Percentiles rank a stretch among this genome's conserved stretches.
Conservation (phyloP, 30 jellyfish, hydroid and myxozoan genomes). For the Cassiopea xamachana region DNA sequence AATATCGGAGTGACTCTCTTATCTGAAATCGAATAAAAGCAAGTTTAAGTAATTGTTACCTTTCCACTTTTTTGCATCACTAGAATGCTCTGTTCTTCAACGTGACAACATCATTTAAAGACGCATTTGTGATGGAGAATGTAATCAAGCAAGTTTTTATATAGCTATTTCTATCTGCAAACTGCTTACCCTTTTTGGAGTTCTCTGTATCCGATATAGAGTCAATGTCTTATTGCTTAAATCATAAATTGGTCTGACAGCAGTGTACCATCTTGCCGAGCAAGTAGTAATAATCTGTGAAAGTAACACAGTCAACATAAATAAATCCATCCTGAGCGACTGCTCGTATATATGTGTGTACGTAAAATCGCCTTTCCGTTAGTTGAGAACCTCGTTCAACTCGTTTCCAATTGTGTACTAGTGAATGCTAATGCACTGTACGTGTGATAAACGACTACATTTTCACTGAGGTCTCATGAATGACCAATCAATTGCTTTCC, state of each 20-base stretch:
- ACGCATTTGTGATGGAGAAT: too few relatives aligned
- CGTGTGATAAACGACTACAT: slow-evolving; percentile 80
- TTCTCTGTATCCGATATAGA: slow-evolving; percentile 53
- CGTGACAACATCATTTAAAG: too few relatives aligned
- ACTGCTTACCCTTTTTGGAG: slow-evolving; percentile 64
- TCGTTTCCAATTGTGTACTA: slow-evolving; percentile 41
- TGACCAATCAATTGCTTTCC: slow-evolving; percentile 62
- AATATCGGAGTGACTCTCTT: slow-evolving; percentile 34
- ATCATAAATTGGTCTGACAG: slow-evolving; percentile 65
- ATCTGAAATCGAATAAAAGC: slow-evolving; percentile 7
- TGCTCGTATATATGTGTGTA: slow-evolving; percentile 19
- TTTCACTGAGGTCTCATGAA: slow-evolving; percentile 66
- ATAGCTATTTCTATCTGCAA: background rate
- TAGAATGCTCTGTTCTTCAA: too few relatives aligned
- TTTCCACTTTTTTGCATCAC: too few relatives aligned
- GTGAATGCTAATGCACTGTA: slow-evolving; percentile 54
- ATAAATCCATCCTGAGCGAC: slow-evolving; percentile 45
- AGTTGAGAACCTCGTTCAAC: slow-evolving; percentile 25
- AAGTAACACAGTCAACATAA: slow-evolving; percentile 22
- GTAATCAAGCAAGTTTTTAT: too few relatives aligned
- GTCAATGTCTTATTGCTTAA: slow-evolving; percentile 42
- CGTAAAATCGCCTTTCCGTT: slow-evolving; percentile 25
- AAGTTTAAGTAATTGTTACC: background rate
- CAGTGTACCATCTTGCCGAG: slow-evolving; percentile 69
- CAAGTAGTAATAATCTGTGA: slow-evolving; percentile 33